Base-by-base conservation (phyloP, 2,113 vertebrate species). In the Bucco capensis region DNA sequence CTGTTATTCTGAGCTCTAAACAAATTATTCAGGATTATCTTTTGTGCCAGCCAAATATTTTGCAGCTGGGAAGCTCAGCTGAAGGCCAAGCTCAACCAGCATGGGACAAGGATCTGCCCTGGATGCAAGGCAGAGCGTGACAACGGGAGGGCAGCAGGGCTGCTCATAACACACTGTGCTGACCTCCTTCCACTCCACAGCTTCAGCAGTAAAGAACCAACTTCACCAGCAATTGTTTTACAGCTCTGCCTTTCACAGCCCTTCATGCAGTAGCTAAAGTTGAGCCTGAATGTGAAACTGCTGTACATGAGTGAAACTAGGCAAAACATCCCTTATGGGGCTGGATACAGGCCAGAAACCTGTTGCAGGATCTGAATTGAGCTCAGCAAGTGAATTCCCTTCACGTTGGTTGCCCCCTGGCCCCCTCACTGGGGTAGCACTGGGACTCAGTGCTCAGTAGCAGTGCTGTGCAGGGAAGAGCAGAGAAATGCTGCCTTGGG, bases 341-440 rank as follows among this genome's bases (percentile, higher is more conserved):
- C 71, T 89, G 38, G 21, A 47, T 30, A 6, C 9, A n/a, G 37
- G 24, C 61, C 27, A n/a, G 61, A 50, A 67, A 51, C 30, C 21
- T 58, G 40, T 22, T 76, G 50, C 1, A 2, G 54, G 28, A 11
- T 12, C n/a, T 47, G 22, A 28, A 47, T 19, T 12, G 19, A 70
- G 17, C 60, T 76, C 75, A 64, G 64, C 17, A 40, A 60, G 31
- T 76, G 64, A 16, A 54, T 73, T 86, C 19, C 14, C 33, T 53
- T 49, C 2, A 2, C 28, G 24, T 3, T 0, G 0, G 10, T 18
- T 1, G 0, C 5, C 16, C 40, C 24, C 15, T 27, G 15, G 5
- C 3, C 5, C 47, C 14, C 14, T 35, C 1, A 0, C 62, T 19
- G 19, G 47, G n/a, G 14, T 4, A 35, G 42, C 25, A 4, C 28